phyloP scores from a whole-genome alignment of 2,113 vertebrate genomes.

The Caracal caracal region DNA sequence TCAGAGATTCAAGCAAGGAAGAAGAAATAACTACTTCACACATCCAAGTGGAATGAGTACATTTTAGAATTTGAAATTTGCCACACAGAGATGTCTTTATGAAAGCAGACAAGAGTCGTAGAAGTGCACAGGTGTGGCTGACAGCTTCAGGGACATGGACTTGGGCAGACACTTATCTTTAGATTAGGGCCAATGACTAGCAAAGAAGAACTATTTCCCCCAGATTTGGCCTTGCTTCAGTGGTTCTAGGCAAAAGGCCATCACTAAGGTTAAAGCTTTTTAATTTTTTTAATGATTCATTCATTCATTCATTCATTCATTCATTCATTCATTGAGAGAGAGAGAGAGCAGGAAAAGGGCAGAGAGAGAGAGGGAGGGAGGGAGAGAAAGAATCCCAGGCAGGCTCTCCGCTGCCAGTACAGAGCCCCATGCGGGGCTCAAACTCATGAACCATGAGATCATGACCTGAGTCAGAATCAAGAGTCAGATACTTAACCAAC shows the following conservation, averaged over 20 bases:
- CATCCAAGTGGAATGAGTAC: neutral
- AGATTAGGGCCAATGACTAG: neutral
- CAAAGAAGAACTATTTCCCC: neutral
- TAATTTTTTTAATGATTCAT: neutral
- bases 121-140: neutral
- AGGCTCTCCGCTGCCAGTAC: too few relatives aligned
- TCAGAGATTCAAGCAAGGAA: slow-evolving; percentile 39
- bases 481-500: too few relatives aligned
- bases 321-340: too few relatives aligned
- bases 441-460: too few relatives aligned
- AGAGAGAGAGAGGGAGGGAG: too few relatives aligned
- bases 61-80: neutral
- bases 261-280: neutral
- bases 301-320: too few relatives aligned
- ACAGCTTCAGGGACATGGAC: neutral
- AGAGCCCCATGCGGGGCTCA: too few relatives aligned
- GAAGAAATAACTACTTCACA: slow-evolving; percentile 9
- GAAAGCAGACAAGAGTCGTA: neutral
- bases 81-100: neutral
- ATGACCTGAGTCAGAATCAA: too few relatives aligned
- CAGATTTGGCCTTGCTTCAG: neutral
- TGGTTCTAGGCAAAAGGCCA: neutral
- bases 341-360: too few relatives aligned
- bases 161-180: neutral
- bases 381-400: too few relatives aligned